Evolutionary conservation across 2,888 invertebrate species (phyloP).

Genomic region (Brenthis hecate): DNA sequence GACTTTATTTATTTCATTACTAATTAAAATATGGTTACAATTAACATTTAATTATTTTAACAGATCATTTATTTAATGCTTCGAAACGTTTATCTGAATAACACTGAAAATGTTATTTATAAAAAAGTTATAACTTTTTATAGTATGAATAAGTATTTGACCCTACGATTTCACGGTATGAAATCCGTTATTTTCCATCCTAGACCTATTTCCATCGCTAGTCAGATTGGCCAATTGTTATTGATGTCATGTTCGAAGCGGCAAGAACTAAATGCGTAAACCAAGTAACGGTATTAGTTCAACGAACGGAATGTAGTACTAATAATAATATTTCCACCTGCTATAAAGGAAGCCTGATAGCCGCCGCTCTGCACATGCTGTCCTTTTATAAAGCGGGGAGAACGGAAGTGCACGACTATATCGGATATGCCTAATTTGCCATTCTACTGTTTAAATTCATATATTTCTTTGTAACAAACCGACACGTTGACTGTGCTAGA

Average conservation of each 20-base stretch:
- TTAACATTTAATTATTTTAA: too few species aligned
- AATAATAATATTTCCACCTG: conserved; percentile 76
- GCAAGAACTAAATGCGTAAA: conserved; percentile 76
- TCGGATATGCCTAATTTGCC: conserved; percentile 17
- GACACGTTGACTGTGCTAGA: conserved; percentile 1
- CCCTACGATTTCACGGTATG: conserved; percentile 36
- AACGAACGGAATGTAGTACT: conserved; percentile 74
- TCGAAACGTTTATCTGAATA: neutral
- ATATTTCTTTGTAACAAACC: conserved; percentile 8
- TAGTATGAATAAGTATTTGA: neutral
- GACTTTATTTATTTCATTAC: too few species aligned
- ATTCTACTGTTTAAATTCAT: conserved; percentile 17
- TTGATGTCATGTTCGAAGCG: conserved; percentile 71
- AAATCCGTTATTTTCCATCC: conserved; percentile 43
- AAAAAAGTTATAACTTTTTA: neutral
- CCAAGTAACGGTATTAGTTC: conserved; percentile 77
- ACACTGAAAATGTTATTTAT: neutral
- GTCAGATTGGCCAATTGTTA: conserved; percentile 70
- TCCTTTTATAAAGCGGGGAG: conserved; percentile 50
- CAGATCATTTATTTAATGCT: too few species aligned
- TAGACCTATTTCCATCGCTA: conserved; percentile 48
- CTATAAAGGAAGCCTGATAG: conserved; percentile 61
- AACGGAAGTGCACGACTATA: conserved; percentile 41
- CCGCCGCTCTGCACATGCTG: conserved; percentile 50
- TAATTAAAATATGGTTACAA: too few species aligned